Base-by-base conservation (phyloP, 2,797 vertebrate species). In the Okamejei kenojei region DNA sequence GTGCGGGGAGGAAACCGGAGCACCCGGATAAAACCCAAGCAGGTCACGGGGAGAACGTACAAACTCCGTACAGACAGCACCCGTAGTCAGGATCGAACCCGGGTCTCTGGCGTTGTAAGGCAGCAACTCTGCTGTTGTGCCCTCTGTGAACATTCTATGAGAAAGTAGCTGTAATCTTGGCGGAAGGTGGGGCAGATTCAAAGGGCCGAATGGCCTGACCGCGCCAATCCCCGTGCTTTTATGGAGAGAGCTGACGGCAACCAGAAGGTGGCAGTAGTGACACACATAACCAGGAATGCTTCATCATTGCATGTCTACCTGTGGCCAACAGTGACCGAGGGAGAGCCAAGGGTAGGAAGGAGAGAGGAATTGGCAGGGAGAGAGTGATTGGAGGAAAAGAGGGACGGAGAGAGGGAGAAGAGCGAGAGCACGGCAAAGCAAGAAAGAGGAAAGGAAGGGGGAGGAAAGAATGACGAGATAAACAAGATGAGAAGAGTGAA, bases 231-330 rank as follows among this genome's bases (percentile, higher is more conserved):
- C 17, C 65, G 3, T 68, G 65, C 11, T 68, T 19, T 71, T 10
- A 15, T 68, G n/a, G 84, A 68, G 68, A 68, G 63, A 68, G 19
- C 17, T 68, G 17, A 88, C n/a, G 21, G n/a, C 63, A 88, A 35
- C 84, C 84, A 88, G 84, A 35, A 88, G 84, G 84, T 88, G 84
- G 84, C 84, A 88, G 32, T 35, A 21, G n/a, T 68, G 10, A 88
- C 63, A 88, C 84, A 68, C 63, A 68, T 21, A 88, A 68, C 61
- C 8, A 88, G 84, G 4, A 63, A 21, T 10, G 17, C 26, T n/a
- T n/a, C 26, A 15, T 29, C 26, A 61, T 29, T n/a, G 81, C 45
- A 26, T 7, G 17, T 82, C 81, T 84, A 58, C 29, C 45, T 58
- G 38, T 26, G 26, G 26, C 54, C 54, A 61, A 29, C 23, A 10